These are phyloP conservation scores for Endotricha flammealis DNA, from an alignment of 2,888 invertebrate genomes.

Conservation along the genomic window DNA sequence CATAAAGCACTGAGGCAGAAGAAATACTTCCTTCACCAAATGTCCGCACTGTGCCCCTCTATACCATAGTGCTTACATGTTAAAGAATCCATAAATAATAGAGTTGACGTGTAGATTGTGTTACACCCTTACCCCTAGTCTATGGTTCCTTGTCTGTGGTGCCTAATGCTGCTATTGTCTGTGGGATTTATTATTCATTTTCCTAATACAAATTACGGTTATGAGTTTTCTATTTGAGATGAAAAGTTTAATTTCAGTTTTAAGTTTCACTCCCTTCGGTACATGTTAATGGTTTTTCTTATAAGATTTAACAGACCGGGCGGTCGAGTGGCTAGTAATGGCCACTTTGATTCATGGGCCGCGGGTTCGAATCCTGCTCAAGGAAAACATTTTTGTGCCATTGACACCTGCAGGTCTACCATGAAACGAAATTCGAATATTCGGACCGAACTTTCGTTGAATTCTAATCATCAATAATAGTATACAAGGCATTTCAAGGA, in stretches of 20 bases:
- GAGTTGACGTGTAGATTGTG: conserved; percentile 75
- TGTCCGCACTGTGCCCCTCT: conserved; percentile 49
- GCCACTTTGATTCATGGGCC: too few relatives aligned
- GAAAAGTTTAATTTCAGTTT: conserved; percentile 20
- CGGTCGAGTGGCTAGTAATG: too few relatives aligned
- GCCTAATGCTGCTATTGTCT: conserved; percentile 74
- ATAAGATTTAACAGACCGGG: too few relatives aligned
- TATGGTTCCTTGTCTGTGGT: conserved; percentile 62
- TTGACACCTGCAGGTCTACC: too few relatives aligned
- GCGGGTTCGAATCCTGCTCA: too few relatives aligned
- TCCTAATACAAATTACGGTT: conserved; percentile 65
- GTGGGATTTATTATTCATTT: conserved; percentile 76
- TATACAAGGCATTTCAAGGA: too few relatives aligned
- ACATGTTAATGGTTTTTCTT: too few relatives aligned
- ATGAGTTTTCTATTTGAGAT: conserved; percentile 53
- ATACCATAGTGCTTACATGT: conserved; percentile 70
- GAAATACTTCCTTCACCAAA: conserved; percentile 73
- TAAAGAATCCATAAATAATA: conserved; percentile 79
- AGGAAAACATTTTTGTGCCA: too few relatives aligned
- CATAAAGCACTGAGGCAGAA: conserved; percentile 48
- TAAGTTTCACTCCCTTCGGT: too few relatives aligned
- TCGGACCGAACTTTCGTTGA: too few relatives aligned
- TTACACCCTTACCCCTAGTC: conserved; percentile 50
- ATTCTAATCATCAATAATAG: too few relatives aligned
- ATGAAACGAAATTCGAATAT: too few relatives aligned